Evolutionary conservation across 2,113 vertebrate species (phyloP), one percentile per base, ranked within the genome.

Genomic region (Urocynchramus pylzowi): DNA sequence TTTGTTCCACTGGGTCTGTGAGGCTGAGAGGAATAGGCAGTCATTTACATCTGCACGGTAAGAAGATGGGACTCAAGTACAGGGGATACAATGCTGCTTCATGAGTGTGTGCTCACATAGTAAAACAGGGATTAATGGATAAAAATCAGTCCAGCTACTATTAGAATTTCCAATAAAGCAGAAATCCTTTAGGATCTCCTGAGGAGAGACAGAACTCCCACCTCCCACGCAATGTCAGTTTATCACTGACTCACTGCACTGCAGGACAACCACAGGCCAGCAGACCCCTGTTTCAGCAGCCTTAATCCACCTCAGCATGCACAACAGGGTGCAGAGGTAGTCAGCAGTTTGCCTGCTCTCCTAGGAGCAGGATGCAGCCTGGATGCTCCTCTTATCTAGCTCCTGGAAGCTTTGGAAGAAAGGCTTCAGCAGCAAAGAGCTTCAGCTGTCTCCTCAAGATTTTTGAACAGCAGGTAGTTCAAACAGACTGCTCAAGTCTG

Each of bases 381-480:
- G 56, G 39, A 92, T 78, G 41, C 35, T 83, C 10, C 59, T 86
- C 83, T 69, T 77, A 37, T 77, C 64, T 93, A 75, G 52, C 47
- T 80, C 44, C 75, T 95, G 76, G 71, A 95, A 88, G 82, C 27
- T 70, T 70, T 77, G 83, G 68, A 95, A 93, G 64, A 86, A 90
- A 95, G 47, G 52, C 31, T n/a, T 70, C 50, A 68, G 50, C 50
- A 94, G 80, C 37, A 92, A 91, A 97, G 87, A 97, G 30, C 59
- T 96, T 93, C 84, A 74, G 61, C 76, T 95, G 77, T 85, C 45
- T 93, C 81, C 88, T 81, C 86, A 76, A 87, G 82, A 60, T 73
- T 92, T 88, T 93, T 94, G 53, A 94, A 97, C 85, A 93, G 89
- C 41, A 68, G 65, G 85, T 76, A 92, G 52, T 67, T 97, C 91